Percentiles rank a stretch among this genome's conserved stretches.
These are phyloP conservation scores for Branchellion lobata DNA, from an alignment of 2,888 invertebrate species.

Conservation along the genomic window DNA sequence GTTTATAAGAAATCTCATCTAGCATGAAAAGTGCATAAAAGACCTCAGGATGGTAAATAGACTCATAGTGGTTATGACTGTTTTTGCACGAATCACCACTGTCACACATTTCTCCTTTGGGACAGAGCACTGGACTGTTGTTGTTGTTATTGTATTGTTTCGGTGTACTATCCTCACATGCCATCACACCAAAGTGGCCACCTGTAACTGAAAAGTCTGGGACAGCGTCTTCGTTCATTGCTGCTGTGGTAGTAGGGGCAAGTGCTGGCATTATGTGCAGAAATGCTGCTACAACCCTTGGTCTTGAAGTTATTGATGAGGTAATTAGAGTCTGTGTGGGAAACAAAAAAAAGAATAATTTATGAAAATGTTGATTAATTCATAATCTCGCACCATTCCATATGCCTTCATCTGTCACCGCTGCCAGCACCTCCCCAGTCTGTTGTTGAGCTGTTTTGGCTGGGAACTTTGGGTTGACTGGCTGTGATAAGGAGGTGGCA, in stretches of 20 bases:
- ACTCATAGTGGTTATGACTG: slow-evolving; percentile 40
- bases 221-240: slow-evolving; percentile 86
- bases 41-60: slow-evolving; percentile 45
- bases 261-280: slow-evolving; percentile 91
- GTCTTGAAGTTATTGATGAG: slow-evolving; percentile 98
- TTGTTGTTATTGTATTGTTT: too few relatives aligned
- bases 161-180: too few relatives aligned
- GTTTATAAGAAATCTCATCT: too few relatives aligned
- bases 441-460: too few relatives aligned
- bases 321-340: slow-evolving; percentile 84
- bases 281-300: slow-evolving; percentile 94
- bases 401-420: not conserved
- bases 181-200: slow-evolving; percentile 61
- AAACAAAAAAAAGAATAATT: not conserved
- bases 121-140: slow-evolving; percentile 42
- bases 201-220: slow-evolving; percentile 84
- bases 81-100: slow-evolving; percentile 40
- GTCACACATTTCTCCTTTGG: slow-evolving; percentile 39
- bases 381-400: slow-evolving; percentile 10
- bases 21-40: too few relatives aligned
- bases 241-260: slow-evolving; percentile 99
- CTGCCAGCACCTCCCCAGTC: too few relatives aligned
- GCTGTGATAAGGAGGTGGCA: too few relatives aligned
- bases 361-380: too few relatives aligned
- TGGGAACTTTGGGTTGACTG: too few relatives aligned